A percentile compares a stretch with the other conserved stretches of the same genome.
Evolutionary conservation across 2,888 invertebrate genomes (phyloP).

Genomic region (Ceramica pisi): DNA sequence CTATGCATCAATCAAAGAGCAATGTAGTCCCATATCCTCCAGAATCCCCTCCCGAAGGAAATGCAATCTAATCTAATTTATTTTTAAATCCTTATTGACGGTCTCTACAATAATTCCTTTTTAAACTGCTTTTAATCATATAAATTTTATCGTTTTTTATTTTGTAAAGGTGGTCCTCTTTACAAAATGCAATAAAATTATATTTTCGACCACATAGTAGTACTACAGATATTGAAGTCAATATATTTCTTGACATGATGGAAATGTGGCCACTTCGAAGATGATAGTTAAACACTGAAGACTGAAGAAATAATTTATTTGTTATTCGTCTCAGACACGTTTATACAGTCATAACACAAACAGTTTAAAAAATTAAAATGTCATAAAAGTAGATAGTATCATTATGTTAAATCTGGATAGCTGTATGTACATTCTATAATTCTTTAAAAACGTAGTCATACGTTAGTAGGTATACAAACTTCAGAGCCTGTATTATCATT

Average conservation of each 20-base stretch:
- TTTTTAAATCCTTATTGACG: neutral
- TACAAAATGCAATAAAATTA: too few species aligned
- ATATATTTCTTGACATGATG: too few species aligned
- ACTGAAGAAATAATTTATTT: too few species aligned
- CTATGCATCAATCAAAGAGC: neutral
- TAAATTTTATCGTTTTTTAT: too few species aligned
- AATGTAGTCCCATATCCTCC: constrained; percentile 14
- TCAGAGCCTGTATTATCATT: neutral
- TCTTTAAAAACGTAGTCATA: neutral
- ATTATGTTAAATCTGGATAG: neutral
- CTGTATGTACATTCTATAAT: neutral
- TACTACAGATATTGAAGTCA: too few species aligned
- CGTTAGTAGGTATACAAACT: neutral
- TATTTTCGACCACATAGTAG: too few species aligned
- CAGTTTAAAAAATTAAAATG: neutral
- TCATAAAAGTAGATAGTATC: neutral
- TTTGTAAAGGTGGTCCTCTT: too few species aligned
- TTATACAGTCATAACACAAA: too few species aligned
- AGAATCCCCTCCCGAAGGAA: constrained; percentile 54
- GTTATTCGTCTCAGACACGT: too few species aligned
- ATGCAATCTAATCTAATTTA: constrained; percentile 16
- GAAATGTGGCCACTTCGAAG: too few species aligned
- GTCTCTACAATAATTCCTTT: neutral
- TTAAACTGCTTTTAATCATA: too few species aligned
- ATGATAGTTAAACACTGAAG: too few species aligned